Percentiles rank a stretch among this genome's conserved stretches.
Evolutionary conservation across 35 echinoderm and acorn worm genomes (phyloP).

Genomic region (Patiria miniata): DNA sequence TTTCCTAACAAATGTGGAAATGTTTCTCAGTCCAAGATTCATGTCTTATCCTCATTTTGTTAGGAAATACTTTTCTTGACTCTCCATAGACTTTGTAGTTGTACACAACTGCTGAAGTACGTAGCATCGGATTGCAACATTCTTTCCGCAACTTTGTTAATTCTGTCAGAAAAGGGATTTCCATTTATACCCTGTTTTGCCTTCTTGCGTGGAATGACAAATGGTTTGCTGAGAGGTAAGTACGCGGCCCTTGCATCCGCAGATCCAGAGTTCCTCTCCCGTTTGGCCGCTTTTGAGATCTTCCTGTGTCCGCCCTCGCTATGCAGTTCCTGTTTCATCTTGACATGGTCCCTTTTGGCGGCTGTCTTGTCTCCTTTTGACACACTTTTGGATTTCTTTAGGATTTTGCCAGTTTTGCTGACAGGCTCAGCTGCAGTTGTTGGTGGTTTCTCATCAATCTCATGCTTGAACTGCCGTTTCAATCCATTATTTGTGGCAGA

Average conservation of each 20-base stretch:
- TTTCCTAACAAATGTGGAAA: no score
- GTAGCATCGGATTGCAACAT: no score
- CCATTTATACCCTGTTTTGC: neutral
- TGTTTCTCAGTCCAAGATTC: no score
- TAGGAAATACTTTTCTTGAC: no score
- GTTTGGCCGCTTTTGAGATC: neutral
- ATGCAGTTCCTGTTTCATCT: neutral
- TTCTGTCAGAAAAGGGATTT: neutral
- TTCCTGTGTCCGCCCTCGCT: neutral
- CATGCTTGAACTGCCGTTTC: no score
- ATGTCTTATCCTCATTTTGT: no score
- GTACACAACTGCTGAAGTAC: no score
- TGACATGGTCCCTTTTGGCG: neutral
- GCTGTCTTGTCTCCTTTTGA: neutral
- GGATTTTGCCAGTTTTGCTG: neutral
- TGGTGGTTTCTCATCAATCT: no score
- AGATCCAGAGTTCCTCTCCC: neutral
- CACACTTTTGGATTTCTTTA: neutral
- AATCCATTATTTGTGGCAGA: no score
- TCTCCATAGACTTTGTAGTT: no score
- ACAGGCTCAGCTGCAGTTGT: neutral
- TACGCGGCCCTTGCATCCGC: slow-evolving; percentile 10
- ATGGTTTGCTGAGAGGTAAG: slow-evolving; percentile 30
- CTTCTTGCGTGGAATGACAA: slow-evolving; percentile 33
- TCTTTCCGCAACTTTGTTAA: no score